phyloP scores from a whole-genome alignment of 2,888 invertebrate genomes.

The Frankliniella intonsa region DNA sequence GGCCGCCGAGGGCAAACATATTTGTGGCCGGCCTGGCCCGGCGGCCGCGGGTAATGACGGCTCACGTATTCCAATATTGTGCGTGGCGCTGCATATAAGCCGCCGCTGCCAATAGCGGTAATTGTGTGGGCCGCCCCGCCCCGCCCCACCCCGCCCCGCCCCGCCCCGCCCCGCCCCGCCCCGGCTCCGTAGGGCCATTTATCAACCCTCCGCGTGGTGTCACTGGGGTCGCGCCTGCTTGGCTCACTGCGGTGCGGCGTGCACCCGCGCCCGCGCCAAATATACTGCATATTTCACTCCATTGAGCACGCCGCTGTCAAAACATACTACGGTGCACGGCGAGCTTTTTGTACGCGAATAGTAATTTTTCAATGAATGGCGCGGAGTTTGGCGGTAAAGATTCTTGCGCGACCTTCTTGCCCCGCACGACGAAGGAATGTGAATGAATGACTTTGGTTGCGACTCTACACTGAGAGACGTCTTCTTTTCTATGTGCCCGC shows the following conservation, averaged over 20 bases:
- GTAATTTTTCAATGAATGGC: too few species aligned
- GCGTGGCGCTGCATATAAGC: neutral
- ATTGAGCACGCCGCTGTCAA: conserved; percentile 3
- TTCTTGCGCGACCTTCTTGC: too few species aligned
- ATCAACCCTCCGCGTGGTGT: neutral
- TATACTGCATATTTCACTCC: neutral
- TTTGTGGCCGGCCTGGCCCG: neutral
- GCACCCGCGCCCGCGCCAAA: neutral
- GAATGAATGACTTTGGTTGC: too few species aligned
- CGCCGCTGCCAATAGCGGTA: neutral
- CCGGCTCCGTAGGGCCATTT: neutral
- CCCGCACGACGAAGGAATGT: too few species aligned
- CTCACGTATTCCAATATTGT: conserved; percentile 3
- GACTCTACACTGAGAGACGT: too few species aligned
- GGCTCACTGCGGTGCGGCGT: neutral
- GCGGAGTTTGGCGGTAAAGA: too few species aligned
- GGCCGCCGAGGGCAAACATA: too few species aligned
- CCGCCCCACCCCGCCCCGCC: neutral
- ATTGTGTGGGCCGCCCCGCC: conserved; percentile 3
- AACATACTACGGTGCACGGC: neutral
- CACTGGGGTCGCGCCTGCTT: neutral
- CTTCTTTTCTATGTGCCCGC: too few species aligned
- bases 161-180: too few species aligned
- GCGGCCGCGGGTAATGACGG: neutral
- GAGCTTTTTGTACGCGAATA: neutral